Evolutionary conservation across 2,113 vertebrate genomes (phyloP), one percentile per base, ranked within the genome.

Genomic region (Coracopsis vasa): DNA sequence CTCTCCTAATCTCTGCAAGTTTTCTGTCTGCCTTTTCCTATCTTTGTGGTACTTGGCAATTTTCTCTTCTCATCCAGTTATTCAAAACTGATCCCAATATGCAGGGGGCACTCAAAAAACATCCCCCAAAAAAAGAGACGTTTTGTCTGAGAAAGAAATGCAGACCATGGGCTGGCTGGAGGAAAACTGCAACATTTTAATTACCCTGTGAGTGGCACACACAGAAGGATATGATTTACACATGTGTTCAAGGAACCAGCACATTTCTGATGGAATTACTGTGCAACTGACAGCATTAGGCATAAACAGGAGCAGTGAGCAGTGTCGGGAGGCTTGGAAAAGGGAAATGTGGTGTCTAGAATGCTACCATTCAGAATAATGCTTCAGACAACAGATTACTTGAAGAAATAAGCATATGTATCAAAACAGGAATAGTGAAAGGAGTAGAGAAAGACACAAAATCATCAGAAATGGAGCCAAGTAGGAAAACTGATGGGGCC

Each of bases 21-120:
- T 81, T 91, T 96, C 89, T 94, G 88, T 74, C 83, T 62, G 70
- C 72, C 65, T 95, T 95, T 96, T 95, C 96, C 95, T 92, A 84
- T 81, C 72, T 87, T 92, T 95, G 77, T 95, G 65, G 33, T 75
- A 18, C 65, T 95, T 94, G 93, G 83, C 69, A 78, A 37, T 86
- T 89, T 96, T 94, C 62, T 86, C 51, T 25, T 87, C 84, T 88
- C 80, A 56, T 84, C 11, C 77, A 91, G 39, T 86, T 86, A 60
- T 28, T 86, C 0, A 60, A 78, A 88, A 78, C 44, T 28, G 4
- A 78, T 84, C 83, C 39, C 64, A 54, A 51, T 83, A 64, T 15
- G 20, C 23, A 90, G 88, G 47, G 16, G 54, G 15, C 25, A 53
- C 13, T 48, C 70, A 94, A 78, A 15, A 94, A 37, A 6, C 35